phyloP scores from a whole-genome alignment of 2,797 vertebrate genomes.

The Argentina silus region DNA sequence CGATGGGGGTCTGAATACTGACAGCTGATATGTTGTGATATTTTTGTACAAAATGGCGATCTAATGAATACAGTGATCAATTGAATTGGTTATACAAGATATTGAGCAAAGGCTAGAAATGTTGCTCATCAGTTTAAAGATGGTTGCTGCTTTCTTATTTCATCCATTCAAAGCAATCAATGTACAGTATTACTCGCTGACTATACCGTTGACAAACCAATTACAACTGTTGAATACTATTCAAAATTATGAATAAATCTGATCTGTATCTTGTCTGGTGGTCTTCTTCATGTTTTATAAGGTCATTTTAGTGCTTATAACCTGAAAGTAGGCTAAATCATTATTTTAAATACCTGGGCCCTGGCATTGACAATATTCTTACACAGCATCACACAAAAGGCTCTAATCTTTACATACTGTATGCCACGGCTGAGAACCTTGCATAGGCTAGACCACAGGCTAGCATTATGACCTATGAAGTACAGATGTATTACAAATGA shows the following conservation, averaged over 20 bases:
- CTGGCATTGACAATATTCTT: too few relatives aligned
- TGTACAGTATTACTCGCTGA: conserved; percentile 1
- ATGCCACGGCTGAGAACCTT: too few relatives aligned
- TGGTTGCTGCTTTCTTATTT: conserved; percentile 15
- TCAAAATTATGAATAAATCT: conserved; percentile 29
- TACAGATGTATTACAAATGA: not conserved
- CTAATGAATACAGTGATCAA: conserved; percentile 9
- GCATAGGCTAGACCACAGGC: too few relatives aligned
- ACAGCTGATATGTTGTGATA: conserved; percentile 2
- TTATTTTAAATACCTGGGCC: too few relatives aligned
- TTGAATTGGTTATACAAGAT: conserved; percentile 11
- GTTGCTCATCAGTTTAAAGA: not conserved
- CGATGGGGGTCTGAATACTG: not conserved
- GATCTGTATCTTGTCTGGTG: conserved; percentile 9
- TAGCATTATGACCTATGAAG: too few relatives aligned
- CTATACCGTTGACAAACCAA: conserved; percentile 13
- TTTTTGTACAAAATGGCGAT: conserved; percentile 16
- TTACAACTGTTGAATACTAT: conserved; percentile 3
- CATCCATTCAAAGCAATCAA: conserved; percentile 20
- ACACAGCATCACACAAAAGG: too few relatives aligned
- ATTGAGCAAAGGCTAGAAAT: not conserved
- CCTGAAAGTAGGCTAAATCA: too few relatives aligned
- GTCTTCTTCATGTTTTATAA: conserved; percentile 9
- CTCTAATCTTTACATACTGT: too few relatives aligned
- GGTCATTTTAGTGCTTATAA: too few relatives aligned